Base-by-base conservation (phyloP, 2,797 vertebrate genomes). In the Myotis vivesi region DNA sequence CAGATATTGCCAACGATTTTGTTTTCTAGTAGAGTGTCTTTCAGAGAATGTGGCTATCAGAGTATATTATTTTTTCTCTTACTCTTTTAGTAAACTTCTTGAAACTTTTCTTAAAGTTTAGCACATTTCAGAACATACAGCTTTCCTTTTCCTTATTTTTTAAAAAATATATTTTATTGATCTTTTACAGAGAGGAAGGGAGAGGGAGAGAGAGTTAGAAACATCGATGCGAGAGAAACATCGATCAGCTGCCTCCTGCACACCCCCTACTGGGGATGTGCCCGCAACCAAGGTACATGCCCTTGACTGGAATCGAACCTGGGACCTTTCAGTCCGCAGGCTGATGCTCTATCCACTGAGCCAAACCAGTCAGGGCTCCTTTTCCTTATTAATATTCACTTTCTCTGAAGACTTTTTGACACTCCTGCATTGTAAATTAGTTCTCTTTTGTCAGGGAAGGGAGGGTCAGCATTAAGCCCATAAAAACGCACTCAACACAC, bases 11-110 rank as follows among this genome's bases (percentile, higher is more conserved):
- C 36, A 81, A 5, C 8, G 22, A n/a, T 66, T 94, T 96, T 25
- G 15, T 87, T 96, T 84, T 80, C 68, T 23, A 73, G 33, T 80
- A 59, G 19, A 84, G n/a, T 93, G 94, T 49, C 51, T 87, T 93
- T 41, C 22, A 73, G 88, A 84, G 69, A 89, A 30, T 88, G 1
- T n/a, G 51, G 46, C 64, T 85, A 28, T 51, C 55, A 77, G 36
- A 84, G 77, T 51, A 44, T 79, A 46, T 19, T 82, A 51, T 30
- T 69, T 93, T 79, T 69, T 88, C 53, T 84, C 28, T 77, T 82
- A n/a, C 0, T 16, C 11, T 93, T 91, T 85, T 66, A 87, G 17
- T 95, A 53, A 81, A 64, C 4, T 79, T 93, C 44, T 80, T 75
- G 13, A 89, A 89, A 91, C 80, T n/a, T n/a, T n/a, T n/a, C n/a